These are phyloP conservation scores for Cuculus canorus DNA, from an alignment of 2,797 vertebrate species.

Conservation along the genomic window DNA sequence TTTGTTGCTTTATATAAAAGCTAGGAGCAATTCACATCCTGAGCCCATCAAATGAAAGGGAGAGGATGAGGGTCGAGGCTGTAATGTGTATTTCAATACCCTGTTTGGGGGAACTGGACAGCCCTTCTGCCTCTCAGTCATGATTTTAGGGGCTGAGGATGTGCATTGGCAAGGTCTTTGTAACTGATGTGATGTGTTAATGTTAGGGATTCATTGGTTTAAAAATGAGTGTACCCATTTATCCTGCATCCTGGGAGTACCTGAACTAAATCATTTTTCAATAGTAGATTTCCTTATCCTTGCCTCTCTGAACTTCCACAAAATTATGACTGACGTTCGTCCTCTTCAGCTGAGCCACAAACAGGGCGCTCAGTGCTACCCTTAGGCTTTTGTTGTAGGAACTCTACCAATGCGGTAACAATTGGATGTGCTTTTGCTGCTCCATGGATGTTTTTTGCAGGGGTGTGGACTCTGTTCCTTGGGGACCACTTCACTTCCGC, in stretches of 20 bases:
- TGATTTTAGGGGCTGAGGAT: background rate
- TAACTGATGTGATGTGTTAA: background rate
- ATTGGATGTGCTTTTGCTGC: background rate
- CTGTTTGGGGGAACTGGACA: background rate
- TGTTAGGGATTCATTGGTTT: background rate
- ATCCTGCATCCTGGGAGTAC: fast-evolving
- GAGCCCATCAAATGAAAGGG: background rate
- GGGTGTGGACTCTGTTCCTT: constrained; percentile 25
- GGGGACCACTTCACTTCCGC: constrained; percentile 55
- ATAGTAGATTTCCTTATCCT: fast-evolving
- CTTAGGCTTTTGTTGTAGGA: background rate
- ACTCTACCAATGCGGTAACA: background rate
- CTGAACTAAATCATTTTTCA: background rate
- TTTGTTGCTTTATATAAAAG: background rate
- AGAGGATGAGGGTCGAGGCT: too few species aligned
- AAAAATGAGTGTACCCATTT: background rate
- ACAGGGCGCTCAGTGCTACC: fast-evolving
- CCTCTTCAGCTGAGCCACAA: background rate
- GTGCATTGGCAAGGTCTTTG: background rate
- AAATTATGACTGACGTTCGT: fast-evolving
- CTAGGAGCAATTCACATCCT: background rate
- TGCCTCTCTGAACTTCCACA: background rate
- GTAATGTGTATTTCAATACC: fast-evolving
- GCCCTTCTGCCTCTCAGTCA: background rate
- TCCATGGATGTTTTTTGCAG: background rate